Percentiles rank a stretch among this genome's conserved stretches.
phyloP scores from a whole-genome alignment of 2,113 vertebrate species.

The Neodon shergylaensis region DNA sequence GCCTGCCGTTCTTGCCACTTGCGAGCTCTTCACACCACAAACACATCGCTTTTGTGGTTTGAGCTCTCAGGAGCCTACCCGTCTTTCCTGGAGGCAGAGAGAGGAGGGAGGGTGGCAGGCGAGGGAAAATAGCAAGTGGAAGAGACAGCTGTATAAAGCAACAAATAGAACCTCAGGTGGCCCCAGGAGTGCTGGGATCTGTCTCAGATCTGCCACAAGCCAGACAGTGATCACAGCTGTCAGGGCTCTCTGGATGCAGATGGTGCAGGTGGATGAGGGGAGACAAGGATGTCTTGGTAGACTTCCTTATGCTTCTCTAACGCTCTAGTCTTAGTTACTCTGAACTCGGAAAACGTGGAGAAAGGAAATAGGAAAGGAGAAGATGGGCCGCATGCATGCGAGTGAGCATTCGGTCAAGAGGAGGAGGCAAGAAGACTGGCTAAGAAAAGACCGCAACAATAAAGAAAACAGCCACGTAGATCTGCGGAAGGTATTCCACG shows the following conservation, averaged over 20 bases:
- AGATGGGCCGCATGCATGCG: neutral
- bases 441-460: neutral
- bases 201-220: neutral
- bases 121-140: neutral
- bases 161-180: neutral
- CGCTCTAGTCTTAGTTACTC: neutral
- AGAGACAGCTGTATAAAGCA: constrained; percentile 5
- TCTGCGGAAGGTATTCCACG: constrained; percentile 8
- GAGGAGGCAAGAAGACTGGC: neutral
- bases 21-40: constrained; percentile 62
- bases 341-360: neutral
- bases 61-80: constrained; percentile 40
- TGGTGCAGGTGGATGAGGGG: neutral
- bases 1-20: neutral
- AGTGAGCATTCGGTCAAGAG: neutral
- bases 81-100: neutral
- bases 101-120: neutral
- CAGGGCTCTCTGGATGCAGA: neutral
- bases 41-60: constrained; percentile 52
- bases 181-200: neutral
- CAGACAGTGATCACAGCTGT: neutral
- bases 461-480: constrained; percentile 32
- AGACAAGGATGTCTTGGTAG: neutral
- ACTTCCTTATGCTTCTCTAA: neutral
- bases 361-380: neutral